A percentile compares a stretch with the other conserved stretches of the same genome.
Conservation (phyloP, 1,140 invertebrate species). For the Lepidurus couesii region DNA sequence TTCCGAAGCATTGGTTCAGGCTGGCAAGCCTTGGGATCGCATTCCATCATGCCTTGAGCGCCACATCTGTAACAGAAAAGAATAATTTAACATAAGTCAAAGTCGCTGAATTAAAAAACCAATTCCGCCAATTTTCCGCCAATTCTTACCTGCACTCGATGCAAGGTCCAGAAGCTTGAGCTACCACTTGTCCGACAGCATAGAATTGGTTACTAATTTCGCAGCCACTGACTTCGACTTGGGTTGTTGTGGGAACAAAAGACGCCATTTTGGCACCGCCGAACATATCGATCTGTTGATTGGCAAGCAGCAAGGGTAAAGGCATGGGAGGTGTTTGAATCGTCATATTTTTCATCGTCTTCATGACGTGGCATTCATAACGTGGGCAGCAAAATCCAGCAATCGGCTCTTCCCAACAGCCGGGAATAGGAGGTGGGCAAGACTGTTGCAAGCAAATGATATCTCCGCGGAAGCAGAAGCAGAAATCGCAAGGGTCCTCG, state of each 20-base stretch:
- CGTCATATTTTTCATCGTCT: constrained; percentile 64
- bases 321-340: constrained; percentile 63
- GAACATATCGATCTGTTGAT: constrained; percentile 26
- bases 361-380: constrained; percentile 77
- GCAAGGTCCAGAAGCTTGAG: constrained; percentile 79
- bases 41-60: constrained; percentile 83
- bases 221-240: constrained; percentile 55
- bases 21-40: constrained; percentile 77
- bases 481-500: constrained; percentile 91
- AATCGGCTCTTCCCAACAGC: constrained; percentile 84
- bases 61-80: constrained; percentile 63
- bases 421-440: constrained; percentile 84
- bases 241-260: constrained; percentile 30
- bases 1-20: constrained; percentile 80
- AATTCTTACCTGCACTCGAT: constrained; percentile 81
- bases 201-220: constrained; percentile 75
- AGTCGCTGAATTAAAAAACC: not conserved
- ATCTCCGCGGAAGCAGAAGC: constrained; percentile 93
- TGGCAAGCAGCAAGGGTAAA: constrained; percentile 36
- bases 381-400: constrained; percentile 88
- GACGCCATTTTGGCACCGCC: not conserved
- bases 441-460: constrained; percentile 92
- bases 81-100: constrained; percentile 29
- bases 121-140: too few relatives aligned
- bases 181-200: constrained; percentile 72